These are phyloP conservation scores for Hirundichthys speculiger DNA, from an alignment of 2,113 vertebrate genomes.

Conservation along the genomic window DNA sequence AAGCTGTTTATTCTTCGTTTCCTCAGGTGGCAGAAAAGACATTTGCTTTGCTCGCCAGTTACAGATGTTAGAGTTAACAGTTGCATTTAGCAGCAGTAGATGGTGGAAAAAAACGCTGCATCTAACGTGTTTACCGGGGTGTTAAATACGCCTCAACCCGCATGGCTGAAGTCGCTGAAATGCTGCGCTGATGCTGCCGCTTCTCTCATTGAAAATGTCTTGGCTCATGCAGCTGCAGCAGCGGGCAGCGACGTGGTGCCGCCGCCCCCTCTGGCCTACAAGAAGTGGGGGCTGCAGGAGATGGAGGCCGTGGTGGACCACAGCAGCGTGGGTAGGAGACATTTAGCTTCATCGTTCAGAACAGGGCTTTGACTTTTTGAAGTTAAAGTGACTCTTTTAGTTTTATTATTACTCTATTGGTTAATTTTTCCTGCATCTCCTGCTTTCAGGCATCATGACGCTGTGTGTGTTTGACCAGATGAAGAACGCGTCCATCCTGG, in stretches of 20 bases:
- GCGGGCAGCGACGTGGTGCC: slow-evolving; percentile 94
- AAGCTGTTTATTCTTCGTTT: too few species aligned
- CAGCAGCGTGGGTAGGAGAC: slow-evolving; percentile 90
- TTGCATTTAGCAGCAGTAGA: too few species aligned
- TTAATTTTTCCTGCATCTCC: slow-evolving; percentile 6
- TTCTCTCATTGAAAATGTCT: not conserved
- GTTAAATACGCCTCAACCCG: too few species aligned
- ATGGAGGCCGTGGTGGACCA: slow-evolving; percentile 93
- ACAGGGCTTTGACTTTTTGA: too few species aligned
- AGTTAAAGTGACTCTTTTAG: too few species aligned
- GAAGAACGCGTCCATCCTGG: slow-evolving; percentile 97
- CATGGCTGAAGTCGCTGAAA: not conserved
- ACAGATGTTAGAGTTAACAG: too few species aligned
- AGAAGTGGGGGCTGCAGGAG: slow-evolving; percentile 98
- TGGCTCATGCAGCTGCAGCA: slow-evolving; percentile 85
- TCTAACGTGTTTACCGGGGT: too few species aligned
- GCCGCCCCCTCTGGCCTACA: slow-evolving; percentile 95
- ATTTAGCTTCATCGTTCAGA: too few species aligned
- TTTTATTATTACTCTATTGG: too few species aligned
- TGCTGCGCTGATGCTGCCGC: not conserved
- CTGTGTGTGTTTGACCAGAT: slow-evolving; percentile 97
- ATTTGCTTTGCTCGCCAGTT: too few species aligned
- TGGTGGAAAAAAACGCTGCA: too few species aligned
- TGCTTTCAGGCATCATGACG: slow-evolving; percentile 88
- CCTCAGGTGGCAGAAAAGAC: too few species aligned